Evolutionary conservation across 2,888 invertebrate species (phyloP).

Genomic region (Sphinx pinastri): DNA sequence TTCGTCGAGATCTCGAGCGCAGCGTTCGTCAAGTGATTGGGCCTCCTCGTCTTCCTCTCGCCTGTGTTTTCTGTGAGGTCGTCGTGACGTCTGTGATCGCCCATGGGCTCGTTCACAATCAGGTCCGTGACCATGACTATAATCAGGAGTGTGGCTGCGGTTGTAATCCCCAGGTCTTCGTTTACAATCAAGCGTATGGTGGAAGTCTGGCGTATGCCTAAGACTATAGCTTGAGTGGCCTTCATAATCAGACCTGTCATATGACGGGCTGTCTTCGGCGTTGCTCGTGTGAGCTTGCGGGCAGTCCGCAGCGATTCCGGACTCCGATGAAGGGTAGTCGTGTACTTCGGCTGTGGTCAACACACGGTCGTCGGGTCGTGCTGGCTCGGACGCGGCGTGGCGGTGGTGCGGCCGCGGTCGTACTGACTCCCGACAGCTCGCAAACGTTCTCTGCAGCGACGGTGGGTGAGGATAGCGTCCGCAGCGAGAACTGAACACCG

Average conservation of each 20-base stretch:
- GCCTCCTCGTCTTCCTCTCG: conserved; percentile 77
- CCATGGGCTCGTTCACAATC: conserved; percentile 70
- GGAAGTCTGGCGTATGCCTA: conserved; percentile 71
- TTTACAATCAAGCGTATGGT: conserved; percentile 73
- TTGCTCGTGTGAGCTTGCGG: conserved; percentile 76
- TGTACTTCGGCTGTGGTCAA: conserved; percentile 79
- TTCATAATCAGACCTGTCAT: conserved; percentile 77
- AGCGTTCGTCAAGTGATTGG: conserved; percentile 76
- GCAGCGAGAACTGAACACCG: conserved; percentile 90
- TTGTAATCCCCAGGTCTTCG: conserved; percentile 71
- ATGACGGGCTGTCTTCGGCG: conserved; percentile 77
- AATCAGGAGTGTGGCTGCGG: conserved; percentile 77
- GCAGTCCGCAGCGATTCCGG: conserved; percentile 81
- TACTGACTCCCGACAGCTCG: conserved; percentile 74
- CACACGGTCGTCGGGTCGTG: conserved; percentile 76
- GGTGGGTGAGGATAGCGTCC: conserved; percentile 87
- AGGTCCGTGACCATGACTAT: conserved; percentile 66
- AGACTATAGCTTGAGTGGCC: conserved; percentile 74
- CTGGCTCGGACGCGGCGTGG: conserved; percentile 76
- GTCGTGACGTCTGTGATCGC: conserved; percentile 71
- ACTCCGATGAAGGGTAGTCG: conserved; percentile 81
- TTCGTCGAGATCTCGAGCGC: conserved; percentile 79
- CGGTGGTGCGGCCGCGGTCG: conserved; percentile 74
- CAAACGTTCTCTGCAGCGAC: conserved; percentile 73
- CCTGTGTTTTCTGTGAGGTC: conserved; percentile 68